Conservation (phyloP, 2,888 invertebrate genomes). For the Apotomis capreana region DNA sequence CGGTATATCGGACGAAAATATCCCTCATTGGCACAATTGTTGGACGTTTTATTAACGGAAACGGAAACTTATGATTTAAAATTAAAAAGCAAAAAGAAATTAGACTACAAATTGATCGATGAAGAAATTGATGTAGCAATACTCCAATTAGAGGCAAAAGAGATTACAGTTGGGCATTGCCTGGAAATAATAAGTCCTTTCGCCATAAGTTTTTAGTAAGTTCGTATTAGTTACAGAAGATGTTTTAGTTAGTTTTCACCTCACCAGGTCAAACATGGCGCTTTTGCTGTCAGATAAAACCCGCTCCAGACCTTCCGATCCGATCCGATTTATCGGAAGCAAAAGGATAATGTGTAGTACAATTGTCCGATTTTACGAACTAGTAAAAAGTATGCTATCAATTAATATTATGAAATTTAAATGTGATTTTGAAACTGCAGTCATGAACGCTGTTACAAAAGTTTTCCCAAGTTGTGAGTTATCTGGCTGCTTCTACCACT, state of each 20-base stretch:
- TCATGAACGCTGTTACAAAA: too few relatives aligned
- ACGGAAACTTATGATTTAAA: conserved; percentile 3
- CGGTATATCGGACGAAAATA: conserved; percentile 28
- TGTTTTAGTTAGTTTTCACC: not conserved
- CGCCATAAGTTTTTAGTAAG: not conserved
- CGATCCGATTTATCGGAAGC: too few relatives aligned
- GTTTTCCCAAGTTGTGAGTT: too few relatives aligned
- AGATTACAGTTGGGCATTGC: conserved; percentile 18
- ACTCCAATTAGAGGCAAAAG: conserved; percentile 14
- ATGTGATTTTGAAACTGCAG: too few relatives aligned
- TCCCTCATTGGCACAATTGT: conserved; percentile 21
- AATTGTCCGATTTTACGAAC: too few relatives aligned
- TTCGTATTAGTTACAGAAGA: not conserved
- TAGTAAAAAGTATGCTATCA: too few relatives aligned
- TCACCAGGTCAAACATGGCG: too few relatives aligned
- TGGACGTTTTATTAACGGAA: conserved; percentile 13
- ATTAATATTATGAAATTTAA: too few relatives aligned
- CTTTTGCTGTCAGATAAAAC: too few relatives aligned
- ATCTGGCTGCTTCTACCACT: too few relatives aligned
- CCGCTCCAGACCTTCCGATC: too few relatives aligned
- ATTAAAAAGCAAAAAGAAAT: conserved; percentile 1
- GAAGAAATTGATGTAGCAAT: conserved; percentile 13
- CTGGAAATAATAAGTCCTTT: conserved; percentile 17
- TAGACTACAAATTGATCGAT: conserved; percentile 20
- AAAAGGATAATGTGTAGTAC: too few relatives aligned